Percentiles rank a stretch among this genome's conserved stretches.
These are phyloP conservation scores for Ectemnius cavifrons DNA, from an alignment of 2,888 invertebrate species.

Conservation along the genomic window DNA sequence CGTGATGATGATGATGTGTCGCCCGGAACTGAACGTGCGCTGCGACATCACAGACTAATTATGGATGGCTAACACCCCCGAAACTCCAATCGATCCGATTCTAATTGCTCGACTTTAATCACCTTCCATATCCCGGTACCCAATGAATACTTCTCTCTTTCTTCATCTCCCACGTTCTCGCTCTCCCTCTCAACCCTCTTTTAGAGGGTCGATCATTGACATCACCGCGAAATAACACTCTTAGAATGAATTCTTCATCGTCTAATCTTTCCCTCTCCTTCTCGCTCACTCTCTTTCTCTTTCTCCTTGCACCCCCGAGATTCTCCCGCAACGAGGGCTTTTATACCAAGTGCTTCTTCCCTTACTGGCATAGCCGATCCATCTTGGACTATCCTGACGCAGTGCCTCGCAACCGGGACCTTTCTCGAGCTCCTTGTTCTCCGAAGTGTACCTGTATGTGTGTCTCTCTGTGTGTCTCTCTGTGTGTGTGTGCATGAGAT, in stretches of 20 bases:
- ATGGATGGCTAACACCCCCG: conserved; percentile 59
- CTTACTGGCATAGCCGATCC: conserved; percentile 52
- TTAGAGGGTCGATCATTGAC: not conserved
- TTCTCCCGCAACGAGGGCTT: not conserved
- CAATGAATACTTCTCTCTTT: too few relatives aligned
- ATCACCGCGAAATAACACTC: too few relatives aligned
- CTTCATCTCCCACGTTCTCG: too few relatives aligned
- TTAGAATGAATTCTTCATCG: too few relatives aligned
- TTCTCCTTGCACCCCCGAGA: conserved; percentile 21
- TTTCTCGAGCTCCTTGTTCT: conserved; percentile 29
- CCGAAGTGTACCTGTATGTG: conserved; percentile 5
- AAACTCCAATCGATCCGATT: not conserved
- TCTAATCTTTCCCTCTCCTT: too few relatives aligned
- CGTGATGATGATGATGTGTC: conserved; percentile 65
- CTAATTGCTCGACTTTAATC: too few relatives aligned
- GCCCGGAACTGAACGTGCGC: conserved; percentile 55
- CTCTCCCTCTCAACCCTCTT: too few relatives aligned
- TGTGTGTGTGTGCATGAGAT: conserved; percentile 14
- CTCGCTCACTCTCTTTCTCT: conserved; percentile 1
- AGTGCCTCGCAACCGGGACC: conserved; percentile 46
- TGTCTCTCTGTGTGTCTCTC: conserved; percentile 2
- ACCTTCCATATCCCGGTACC: too few relatives aligned
- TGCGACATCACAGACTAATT: conserved; percentile 66
- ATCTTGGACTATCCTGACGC: conserved; percentile 57
- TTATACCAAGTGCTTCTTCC: not conserved